A percentile compares a stretch with the other conserved stretches of the same genome.
Conservation (phyloP, 2,797 vertebrate species). For the Halcyon badia region DNA sequence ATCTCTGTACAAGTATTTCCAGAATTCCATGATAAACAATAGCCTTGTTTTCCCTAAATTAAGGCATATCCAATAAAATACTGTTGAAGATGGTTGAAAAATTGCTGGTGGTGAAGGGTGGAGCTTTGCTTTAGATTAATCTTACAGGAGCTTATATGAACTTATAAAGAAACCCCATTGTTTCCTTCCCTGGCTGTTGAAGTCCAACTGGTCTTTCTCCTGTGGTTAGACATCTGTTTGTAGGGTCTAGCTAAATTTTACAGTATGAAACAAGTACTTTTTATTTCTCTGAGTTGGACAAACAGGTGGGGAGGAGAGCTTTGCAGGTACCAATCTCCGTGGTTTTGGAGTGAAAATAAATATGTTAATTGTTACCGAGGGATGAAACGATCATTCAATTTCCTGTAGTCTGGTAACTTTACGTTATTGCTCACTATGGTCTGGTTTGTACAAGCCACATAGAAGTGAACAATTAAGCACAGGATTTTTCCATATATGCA, state of each 20-base stretch:
- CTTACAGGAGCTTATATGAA: background rate
- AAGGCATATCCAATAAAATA: background rate
- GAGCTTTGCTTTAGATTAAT: background rate
- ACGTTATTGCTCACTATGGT: background rate
- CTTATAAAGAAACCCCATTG: background rate
- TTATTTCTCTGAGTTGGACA: background rate
- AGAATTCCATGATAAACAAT: background rate
- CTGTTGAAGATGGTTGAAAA: background rate
- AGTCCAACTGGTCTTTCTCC: background rate
- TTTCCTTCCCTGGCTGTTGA: background rate
- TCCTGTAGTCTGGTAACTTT: background rate
- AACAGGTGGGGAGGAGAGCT: background rate
- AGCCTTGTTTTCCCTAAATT: background rate
- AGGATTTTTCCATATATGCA: background rate
- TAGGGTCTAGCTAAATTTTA: background rate
- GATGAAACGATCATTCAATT: background rate
- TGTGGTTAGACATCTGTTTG: background rate
- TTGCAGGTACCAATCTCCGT: background rate
- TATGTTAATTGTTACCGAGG: background rate
- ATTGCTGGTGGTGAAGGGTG: background rate
- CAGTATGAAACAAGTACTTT: background rate
- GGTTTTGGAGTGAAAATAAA: background rate
- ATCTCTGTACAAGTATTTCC: background rate
- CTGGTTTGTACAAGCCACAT: background rate
- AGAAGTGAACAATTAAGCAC: background rate